A percentile compares a stretch with the other conserved stretches of the same genome.
Evolutionary conservation across 2,888 invertebrate genomes (phyloP).

Genomic region (Hecatera dysodea): DNA sequence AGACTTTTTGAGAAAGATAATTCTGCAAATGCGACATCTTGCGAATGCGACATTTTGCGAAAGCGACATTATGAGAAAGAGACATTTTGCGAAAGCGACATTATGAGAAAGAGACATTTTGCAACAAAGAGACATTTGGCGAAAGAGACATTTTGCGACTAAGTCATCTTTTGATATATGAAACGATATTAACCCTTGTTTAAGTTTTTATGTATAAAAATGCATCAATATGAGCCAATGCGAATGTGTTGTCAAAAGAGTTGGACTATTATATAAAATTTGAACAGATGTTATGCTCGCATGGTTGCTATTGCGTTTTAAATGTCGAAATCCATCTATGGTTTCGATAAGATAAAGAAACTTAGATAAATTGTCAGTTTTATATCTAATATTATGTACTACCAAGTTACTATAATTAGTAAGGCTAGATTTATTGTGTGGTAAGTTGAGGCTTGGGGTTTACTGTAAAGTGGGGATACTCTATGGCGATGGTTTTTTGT

Average conservation of each 20-base stretch:
- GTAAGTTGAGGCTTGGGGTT: too few relatives aligned
- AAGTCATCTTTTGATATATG: neutral
- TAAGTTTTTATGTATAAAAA: neutral
- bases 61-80: too few relatives aligned
- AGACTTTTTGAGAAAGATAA: too few relatives aligned
- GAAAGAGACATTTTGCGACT: too few relatives aligned
- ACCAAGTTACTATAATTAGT: neutral
- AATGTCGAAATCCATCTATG: conserved; percentile 5
- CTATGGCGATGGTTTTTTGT: too few relatives aligned
- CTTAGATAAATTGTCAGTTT: neutral
- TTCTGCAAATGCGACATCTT: too few relatives aligned
- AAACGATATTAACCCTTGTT: neutral
- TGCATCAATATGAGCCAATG: neutral
- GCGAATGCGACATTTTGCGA: too few relatives aligned
- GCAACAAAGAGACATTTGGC: too few relatives aligned
- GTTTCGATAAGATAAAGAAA: conserved; percentile 20
- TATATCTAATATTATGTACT: neutral
- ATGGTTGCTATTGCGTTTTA: conserved; percentile 12
- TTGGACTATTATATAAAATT: neutral
- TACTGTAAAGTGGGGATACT: too few relatives aligned
- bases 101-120: too few relatives aligned
- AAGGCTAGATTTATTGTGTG: too few relatives aligned
- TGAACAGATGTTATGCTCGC: neutral
- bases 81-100: too few relatives aligned
- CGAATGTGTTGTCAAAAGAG: neutral